A percentile compares a stretch with the other conserved stretches of the same genome.
Conservation (phyloP, 2,888 invertebrate species). For the Himalopsyche japonica region DNA sequence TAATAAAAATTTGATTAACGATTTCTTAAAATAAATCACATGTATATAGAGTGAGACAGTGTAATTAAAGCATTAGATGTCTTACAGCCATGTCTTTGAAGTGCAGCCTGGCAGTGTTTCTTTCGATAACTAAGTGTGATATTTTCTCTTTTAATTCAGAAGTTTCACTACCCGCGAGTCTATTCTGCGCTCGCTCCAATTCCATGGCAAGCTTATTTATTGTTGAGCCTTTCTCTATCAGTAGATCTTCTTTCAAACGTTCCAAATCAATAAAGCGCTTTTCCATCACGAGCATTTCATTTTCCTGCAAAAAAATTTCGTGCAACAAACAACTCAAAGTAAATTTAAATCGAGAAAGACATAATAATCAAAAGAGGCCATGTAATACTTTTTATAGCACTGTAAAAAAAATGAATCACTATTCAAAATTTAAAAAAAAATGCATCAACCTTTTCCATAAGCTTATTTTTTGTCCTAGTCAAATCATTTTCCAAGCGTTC, state of each 20-base stretch:
- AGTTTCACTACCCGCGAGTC: conserved; percentile 51
- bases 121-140: conserved; percentile 53
- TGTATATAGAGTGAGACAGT: not conserved
- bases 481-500: conserved; percentile 60
- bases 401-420: no score
- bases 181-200: conserved; percentile 63
- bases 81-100: conserved; percentile 58
- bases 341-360: not conserved
- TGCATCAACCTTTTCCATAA: conserved; percentile 56
- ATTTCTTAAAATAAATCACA: no score
- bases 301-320: conserved; percentile 47
- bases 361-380: no score
- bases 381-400: no score
- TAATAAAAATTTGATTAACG: no score
- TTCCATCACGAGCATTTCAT: conserved; percentile 60
- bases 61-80: not conserved
- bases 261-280: conserved; percentile 61
- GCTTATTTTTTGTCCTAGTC: conserved; percentile 56
- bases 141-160: conserved; percentile 53
- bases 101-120: conserved; percentile 58
- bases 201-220: conserved; percentile 66
- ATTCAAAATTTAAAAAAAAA: not conserved
- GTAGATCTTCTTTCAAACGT: conserved; percentile 62
- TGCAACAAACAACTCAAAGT: no score
- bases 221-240: conserved; percentile 65